These are phyloP conservation scores for Philonicus albiceps DNA, from an alignment of 2,888 invertebrate species.

Conservation along the genomic window DNA sequence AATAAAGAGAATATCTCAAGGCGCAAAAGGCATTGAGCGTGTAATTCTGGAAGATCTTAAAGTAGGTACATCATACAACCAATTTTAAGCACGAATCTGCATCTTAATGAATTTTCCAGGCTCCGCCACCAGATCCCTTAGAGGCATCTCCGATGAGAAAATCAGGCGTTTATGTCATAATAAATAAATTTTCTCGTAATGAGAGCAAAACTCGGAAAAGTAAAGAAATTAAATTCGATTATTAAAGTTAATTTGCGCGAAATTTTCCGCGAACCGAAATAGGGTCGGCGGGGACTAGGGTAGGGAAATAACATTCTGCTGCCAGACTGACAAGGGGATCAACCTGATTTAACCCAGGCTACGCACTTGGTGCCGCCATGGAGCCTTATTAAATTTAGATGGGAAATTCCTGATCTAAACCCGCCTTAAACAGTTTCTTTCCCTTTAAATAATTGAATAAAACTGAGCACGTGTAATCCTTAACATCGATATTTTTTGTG, in stretches of 20 bases:
- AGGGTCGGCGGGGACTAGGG: not conserved
- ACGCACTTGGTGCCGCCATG: not conserved
- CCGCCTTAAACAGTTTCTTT: not conserved
- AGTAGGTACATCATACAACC: not conserved
- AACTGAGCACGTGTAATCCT: not conserved
- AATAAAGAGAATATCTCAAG: not conserved
- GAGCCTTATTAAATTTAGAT: not conserved
- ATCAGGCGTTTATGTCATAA: not conserved
- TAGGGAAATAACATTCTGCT: not conserved
- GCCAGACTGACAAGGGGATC: not conserved
- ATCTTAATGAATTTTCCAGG: not conserved
- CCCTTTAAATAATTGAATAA: not conserved
- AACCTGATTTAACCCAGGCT: not conserved
- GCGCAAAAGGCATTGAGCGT: not conserved
- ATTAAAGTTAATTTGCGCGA: not conserved
- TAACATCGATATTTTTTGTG: not conserved
- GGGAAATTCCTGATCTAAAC: not conserved
- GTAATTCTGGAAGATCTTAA: not conserved
- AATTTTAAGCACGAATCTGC: not conserved
- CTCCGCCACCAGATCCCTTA: not conserved
- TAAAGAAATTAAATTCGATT: not conserved
- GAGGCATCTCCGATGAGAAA: not conserved
- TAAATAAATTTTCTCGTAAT: not conserved
- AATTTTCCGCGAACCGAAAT: not conserved
- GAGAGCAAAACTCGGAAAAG: not conserved